phyloP scores from a whole-genome alignment of 2,797 vertebrate species.

The Varecia variegata region DNA sequence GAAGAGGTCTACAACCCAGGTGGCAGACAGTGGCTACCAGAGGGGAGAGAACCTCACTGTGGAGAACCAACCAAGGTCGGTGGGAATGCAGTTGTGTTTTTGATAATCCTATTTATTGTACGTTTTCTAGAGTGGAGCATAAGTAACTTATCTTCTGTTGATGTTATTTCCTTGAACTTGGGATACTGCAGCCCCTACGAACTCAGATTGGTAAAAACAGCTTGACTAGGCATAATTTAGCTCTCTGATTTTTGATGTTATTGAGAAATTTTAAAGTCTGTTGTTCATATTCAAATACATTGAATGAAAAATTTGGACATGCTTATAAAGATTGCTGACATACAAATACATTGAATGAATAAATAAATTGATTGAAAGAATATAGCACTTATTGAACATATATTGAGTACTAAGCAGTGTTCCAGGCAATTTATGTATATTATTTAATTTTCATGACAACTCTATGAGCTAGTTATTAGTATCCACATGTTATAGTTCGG shows the following conservation, averaged over 20 bases:
- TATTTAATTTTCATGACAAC: background rate
- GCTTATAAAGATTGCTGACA: background rate
- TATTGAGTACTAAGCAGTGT: conserved; percentile 5
- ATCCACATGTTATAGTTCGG: background rate
- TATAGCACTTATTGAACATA: background rate
- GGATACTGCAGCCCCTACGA: background rate
- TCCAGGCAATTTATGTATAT: background rate
- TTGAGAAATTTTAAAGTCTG: background rate
- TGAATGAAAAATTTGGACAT: background rate
- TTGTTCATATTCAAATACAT: background rate
- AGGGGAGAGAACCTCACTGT: conserved; percentile 92
- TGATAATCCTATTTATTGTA: background rate
- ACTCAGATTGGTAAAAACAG: background rate
- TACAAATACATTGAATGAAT: background rate
- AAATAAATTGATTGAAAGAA: background rate
- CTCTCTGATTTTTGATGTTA: background rate
- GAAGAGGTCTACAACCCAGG: conserved; percentile 98
- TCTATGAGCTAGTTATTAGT: background rate
- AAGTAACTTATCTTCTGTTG: background rate
- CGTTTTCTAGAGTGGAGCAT: background rate
- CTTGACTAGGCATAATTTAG: background rate
- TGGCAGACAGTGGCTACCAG: conserved; percentile 96
- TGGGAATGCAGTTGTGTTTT: background rate
- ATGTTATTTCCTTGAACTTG: background rate
- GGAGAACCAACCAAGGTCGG: conserved; percentile 94